phyloP scores from a whole-genome alignment of 2,797 vertebrate genomes.

The Heteromormyrus szaboi region DNA sequence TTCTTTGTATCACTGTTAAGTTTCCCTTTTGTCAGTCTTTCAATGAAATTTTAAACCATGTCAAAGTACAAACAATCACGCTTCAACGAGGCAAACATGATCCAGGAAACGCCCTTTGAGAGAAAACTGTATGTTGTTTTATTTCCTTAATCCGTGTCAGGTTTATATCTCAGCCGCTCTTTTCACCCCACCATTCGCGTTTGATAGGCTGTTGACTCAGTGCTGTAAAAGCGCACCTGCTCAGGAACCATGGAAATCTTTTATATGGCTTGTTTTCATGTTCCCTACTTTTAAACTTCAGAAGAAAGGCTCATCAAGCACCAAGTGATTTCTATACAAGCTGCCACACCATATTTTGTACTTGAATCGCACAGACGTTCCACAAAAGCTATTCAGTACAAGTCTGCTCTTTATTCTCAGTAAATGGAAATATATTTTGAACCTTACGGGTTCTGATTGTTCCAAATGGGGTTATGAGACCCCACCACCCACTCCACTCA shows the following conservation, averaged over 20 bases:
- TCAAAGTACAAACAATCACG: conserved; percentile 15
- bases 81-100: conserved; percentile 12
- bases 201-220: conserved; percentile 21
- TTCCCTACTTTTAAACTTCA: conserved; percentile 14
- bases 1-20: conserved; percentile 18
- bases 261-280: conserved; percentile 24
- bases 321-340: conserved; percentile 20
- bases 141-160: conserved; percentile 22
- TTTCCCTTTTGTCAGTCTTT: conserved; percentile 19
- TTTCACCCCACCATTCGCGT: not conserved
- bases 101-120: conserved; percentile 27
- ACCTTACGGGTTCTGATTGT: not conserved
- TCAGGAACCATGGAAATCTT: conserved; percentile 9
- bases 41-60: conserved; percentile 9
- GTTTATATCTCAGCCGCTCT: conserved; percentile 16
- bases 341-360: conserved; percentile 6
- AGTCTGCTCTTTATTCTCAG: not conserved
- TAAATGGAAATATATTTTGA: conserved; percentile 8
- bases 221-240: conserved; percentile 25
- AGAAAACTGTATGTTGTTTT: conserved; percentile 14
- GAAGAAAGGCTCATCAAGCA: conserved; percentile 6
- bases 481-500: not conserved
- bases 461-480: not conserved
- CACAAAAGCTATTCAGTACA: conserved; percentile 16
- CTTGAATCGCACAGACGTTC: not conserved